phyloP scores from a whole-genome alignment of 1,140 invertebrate genomes.

The Chelonus insularis region DNA sequence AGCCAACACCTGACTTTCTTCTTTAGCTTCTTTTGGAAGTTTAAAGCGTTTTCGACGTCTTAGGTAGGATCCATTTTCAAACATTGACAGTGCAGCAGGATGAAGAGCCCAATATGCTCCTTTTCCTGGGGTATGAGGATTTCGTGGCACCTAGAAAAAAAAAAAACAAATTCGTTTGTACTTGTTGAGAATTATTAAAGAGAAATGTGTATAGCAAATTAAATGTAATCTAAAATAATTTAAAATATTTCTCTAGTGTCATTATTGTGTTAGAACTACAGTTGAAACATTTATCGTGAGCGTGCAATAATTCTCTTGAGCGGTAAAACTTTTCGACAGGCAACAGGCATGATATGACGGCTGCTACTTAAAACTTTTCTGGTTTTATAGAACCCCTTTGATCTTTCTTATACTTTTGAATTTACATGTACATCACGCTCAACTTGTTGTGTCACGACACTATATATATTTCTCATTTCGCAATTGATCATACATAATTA shows the following conservation, averaged over 20 bases:
- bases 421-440: slow-evolving; percentile 3
- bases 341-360: not conserved
- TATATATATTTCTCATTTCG: slow-evolving; percentile 16
- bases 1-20: slow-evolving; percentile 26
- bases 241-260: too few relatives aligned
- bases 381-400: slow-evolving; percentile 1
- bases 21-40: slow-evolving; percentile 47
- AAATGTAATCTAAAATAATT: too few relatives aligned
- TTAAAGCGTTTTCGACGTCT: slow-evolving; percentile 88
- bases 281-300: not conserved
- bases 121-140: slow-evolving; percentile 86
- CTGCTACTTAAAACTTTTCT: not conserved
- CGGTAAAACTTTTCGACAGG: slow-evolving; percentile 16
- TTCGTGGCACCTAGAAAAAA: slow-evolving; percentile 65
- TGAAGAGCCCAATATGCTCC: slow-evolving; percentile 91
- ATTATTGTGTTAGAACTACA: too few relatives aligned
- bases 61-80: slow-evolving; percentile 89
- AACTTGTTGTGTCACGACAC: slow-evolving; percentile 1
- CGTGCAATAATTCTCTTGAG: not conserved
- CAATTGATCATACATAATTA: slow-evolving; percentile 17
- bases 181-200: not conserved
- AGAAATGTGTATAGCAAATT: not conserved
- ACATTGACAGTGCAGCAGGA: slow-evolving; percentile 88
- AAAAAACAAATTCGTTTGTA: not conserved
- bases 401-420: slow-evolving; percentile 12